Percentiles rank a stretch among this genome's conserved stretches.
Evolutionary conservation across 1,140 invertebrate species (phyloP).

Genomic region (Drosophila baimaii): DNA sequence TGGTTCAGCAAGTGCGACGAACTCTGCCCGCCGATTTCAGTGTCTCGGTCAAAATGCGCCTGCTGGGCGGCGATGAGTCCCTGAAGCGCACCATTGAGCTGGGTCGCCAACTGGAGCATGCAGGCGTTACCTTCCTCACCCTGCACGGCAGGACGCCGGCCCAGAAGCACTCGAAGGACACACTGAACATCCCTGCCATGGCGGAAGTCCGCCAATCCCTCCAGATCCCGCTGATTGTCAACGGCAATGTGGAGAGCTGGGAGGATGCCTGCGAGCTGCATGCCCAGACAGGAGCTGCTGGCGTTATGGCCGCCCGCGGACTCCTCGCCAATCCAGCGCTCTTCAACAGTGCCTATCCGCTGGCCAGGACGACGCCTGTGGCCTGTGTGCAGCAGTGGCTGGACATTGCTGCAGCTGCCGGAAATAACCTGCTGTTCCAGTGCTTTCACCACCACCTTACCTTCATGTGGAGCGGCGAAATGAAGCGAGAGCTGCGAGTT

Average conservation of each 20-base stretch:
- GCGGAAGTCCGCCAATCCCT: constrained; percentile 88
- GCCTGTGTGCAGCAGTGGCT: constrained; percentile 95
- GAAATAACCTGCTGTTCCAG: constrained; percentile 88
- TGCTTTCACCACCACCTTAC: constrained; percentile 97
- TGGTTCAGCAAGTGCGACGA: constrained; percentile 91
- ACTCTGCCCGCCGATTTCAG: constrained; percentile 91
- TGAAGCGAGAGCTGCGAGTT: constrained; percentile 88
- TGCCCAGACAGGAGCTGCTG: constrained; percentile 89
- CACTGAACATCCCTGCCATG: constrained; percentile 89
- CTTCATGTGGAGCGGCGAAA: constrained; percentile 94
- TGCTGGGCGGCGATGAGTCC: constrained; percentile 85
- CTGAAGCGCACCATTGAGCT: constrained; percentile 85
- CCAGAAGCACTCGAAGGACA: constrained; percentile 91
- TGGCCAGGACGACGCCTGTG: constrained; percentile 88
- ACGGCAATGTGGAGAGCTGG: constrained; percentile 93
- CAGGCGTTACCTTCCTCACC: constrained; percentile 94
- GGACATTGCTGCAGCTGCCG: constrained; percentile 86
- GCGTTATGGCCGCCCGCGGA: constrained; percentile 95
- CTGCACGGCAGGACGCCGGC: constrained; percentile 95
- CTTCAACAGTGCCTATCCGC: constrained; percentile 89
- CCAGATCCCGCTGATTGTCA: constrained; percentile 93
- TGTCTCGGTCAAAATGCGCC: constrained; percentile 96
- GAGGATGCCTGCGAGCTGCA: constrained; percentile 89
- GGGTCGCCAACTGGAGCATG: constrained; percentile 91
- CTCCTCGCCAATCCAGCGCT: constrained; percentile 96